Base-by-base conservation (phyloP, 2,113 vertebrate genomes). In the Hepsetus odoe region DNA sequence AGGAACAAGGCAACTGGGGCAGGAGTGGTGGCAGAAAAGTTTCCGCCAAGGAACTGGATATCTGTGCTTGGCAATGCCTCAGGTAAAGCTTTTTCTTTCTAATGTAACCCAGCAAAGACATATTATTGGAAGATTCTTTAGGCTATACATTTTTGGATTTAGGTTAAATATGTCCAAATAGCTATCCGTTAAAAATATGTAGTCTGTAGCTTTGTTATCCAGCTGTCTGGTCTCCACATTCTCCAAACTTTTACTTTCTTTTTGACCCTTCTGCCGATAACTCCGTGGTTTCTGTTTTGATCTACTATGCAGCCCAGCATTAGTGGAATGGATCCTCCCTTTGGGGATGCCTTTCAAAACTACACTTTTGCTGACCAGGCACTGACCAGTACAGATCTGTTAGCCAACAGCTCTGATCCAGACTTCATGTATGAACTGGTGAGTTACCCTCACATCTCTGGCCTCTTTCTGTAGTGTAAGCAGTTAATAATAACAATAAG, bases 351-450 rank as follows among this genome's bases (percentile, higher is more conserved):
- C 89, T 99, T 97, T 98, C 95, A 95, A 89, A 98, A 95, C 93
- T 96, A 96, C 90, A 92, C 94, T 30, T 98, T 98, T 91, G 95
- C 96, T 84, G 97, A 99, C 92, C 98, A 99, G 92, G 96, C 95
- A 82, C 90, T 99, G 91, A 98, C 96, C 93, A 99, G 98, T 93
- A 99, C 98, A 30, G 98, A 99, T 85, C 93, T 99, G 85, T 92
- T 99, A 86, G 94, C 96, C 38, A 98, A 92, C 91, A 98, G 94
- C 91, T 97, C 96, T 32, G 97, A 99, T 90, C 97, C 97, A 90
- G 96, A 98, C 90, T 99, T 99, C 92, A 98, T 99, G 96, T 99
- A 99, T 82, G 97, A 98, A 90, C 90, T 98, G 96, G 98, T 99
- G 91, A 94, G 98, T 84, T 83, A 44, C 22, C 59, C 0, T 72